Evolutionary conservation across 1,140 invertebrate genomes (phyloP).

Genomic region (Oryctes rhinoceros): DNA sequence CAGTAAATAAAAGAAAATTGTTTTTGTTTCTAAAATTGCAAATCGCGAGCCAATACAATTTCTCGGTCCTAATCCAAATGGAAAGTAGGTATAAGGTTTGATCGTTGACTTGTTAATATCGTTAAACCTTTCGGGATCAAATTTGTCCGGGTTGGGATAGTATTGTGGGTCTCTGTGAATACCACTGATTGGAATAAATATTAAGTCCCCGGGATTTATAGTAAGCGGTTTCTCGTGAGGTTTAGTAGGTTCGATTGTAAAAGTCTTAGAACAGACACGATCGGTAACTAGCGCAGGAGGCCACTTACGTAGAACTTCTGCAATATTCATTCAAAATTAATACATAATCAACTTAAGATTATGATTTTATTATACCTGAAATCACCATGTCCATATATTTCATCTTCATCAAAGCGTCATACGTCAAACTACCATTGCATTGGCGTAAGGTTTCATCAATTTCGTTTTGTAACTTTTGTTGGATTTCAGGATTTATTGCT

Average conservation of each 20-base stretch:
- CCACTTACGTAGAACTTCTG: constrained; percentile 63
- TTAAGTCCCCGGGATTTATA: constrained; percentile 50
- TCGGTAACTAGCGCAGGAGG: constrained; percentile 60
- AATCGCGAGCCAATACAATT: constrained; percentile 53
- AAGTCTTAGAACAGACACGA: constrained; percentile 59
- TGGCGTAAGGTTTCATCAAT: constrained; percentile 54
- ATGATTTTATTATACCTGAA: constrained; percentile 50
- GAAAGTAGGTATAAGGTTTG: constrained; percentile 62
- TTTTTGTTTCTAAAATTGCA: constrained; percentile 41
- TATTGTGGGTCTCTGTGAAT: constrained; percentile 53
- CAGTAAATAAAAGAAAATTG: constrained; percentile 26
- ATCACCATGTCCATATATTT: constrained; percentile 25
- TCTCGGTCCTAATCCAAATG: constrained; percentile 66
- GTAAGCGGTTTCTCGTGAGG: constrained; percentile 46
- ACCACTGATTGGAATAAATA: constrained; percentile 54
- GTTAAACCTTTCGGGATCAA: constrained; percentile 61
- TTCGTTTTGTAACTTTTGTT: constrained; percentile 60
- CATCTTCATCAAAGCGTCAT: constrained; percentile 58
- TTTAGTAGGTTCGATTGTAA: constrained; percentile 46
- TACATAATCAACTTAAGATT: not conserved
- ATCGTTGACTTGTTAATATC: constrained; percentile 56
- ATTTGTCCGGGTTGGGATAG: constrained; percentile 56
- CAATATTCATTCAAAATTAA: not conserved
- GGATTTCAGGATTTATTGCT: constrained; percentile 63
- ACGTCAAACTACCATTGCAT: constrained; percentile 54